Base-by-base conservation (phyloP, 1,140 invertebrate species). In the Cylas formicarius region DNA sequence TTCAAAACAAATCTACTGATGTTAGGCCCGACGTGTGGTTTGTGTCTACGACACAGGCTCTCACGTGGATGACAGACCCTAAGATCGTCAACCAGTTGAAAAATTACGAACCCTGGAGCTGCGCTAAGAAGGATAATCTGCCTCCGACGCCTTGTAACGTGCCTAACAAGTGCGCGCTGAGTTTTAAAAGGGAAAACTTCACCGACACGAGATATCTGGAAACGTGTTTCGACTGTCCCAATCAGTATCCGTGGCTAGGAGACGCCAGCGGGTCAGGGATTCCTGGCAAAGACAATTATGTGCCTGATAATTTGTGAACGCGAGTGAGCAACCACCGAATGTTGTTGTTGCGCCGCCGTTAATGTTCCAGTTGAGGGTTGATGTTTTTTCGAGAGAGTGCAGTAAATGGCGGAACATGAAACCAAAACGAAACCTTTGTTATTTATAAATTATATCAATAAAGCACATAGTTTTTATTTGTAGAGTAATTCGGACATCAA, bases 51-150 rank as follows among this genome's bases (percentile, higher is more conserved):
- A 91, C 90, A 0, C 89, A 95, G 71, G 81, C 86, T 16, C 67
- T 94, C 14, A 82, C 84, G 10, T 94, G 90, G 86, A 86, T 94
- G 67, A 90, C 86, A 2, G 86, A 92, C 56, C 90, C 90, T 0
- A 81, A 80, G 58, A 67, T 83, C 10, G 61, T 76, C 2, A 82
- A 80, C 52, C 65, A 78, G 9, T 60, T 92, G 1, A 74, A 68
- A 52, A 81, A 77, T 51, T 90, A 80, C 55, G 86, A 88, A 48
- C 68, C 84, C 2, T 90, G 86, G 86, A 75, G 78, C 23, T 91
- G 86, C 61, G 80, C 80, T 48, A 84, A 82, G 41, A 78, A 76
- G 47, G 72, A 82, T 20, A 74, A 78, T 44, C 65, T 81, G 19
- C 76, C 81, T 14, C 75, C 79, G 18, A 72, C 76, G 16, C 77